Conservation (phyloP, 2,888 invertebrate genomes). For the Nomada ferruginata region DNA sequence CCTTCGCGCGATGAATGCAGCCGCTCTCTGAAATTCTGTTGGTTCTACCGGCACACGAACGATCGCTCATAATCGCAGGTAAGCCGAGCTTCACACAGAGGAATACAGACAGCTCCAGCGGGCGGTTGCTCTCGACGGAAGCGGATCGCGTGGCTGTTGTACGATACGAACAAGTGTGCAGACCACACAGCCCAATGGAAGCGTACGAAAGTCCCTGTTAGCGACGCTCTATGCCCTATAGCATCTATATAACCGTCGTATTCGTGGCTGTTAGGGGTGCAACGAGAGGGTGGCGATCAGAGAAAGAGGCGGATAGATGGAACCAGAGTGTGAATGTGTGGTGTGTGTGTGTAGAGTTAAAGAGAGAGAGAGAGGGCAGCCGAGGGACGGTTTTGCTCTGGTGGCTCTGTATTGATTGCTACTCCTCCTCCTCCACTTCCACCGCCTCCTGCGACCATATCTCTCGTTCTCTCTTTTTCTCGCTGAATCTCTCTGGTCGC, state of each 20-base stretch:
- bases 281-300: slow-evolving; percentile 39
- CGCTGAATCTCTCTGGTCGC: slow-evolving; percentile 51
- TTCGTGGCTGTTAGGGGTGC: slow-evolving; percentile 72
- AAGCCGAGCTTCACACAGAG: slow-evolving; percentile 47
- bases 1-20: slow-evolving; percentile 11
- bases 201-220: slow-evolving; percentile 69
- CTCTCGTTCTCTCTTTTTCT: slow-evolving; percentile 67
- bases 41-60: slow-evolving; percentile 27
- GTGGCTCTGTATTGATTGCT: slow-evolving; percentile 83
- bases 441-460: slow-evolving; percentile 69
- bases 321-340: slow-evolving; percentile 17
- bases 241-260: slow-evolving; percentile 72
- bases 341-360: neutral
- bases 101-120: slow-evolving; percentile 2
- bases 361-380: slow-evolving; percentile 62
- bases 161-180: slow-evolving; percentile 10
- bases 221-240: slow-evolving; percentile 64
- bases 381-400: slow-evolving; percentile 82
- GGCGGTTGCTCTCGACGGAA: slow-evolving; percentile 23
- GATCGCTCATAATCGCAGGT: slow-evolving; percentile 64
- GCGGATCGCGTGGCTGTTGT: slow-evolving; percentile 28
- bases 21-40: neutral
- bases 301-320: slow-evolving; percentile 53
- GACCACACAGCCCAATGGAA: slow-evolving; percentile 22
- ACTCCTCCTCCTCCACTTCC: slow-evolving; percentile 71